A percentile compares a stretch with the other conserved stretches of the same genome.
These are phyloP conservation scores for Drosophila pseudoananassae DNA, from an alignment of 1,140 invertebrate species.

Conservation along the genomic window DNA sequence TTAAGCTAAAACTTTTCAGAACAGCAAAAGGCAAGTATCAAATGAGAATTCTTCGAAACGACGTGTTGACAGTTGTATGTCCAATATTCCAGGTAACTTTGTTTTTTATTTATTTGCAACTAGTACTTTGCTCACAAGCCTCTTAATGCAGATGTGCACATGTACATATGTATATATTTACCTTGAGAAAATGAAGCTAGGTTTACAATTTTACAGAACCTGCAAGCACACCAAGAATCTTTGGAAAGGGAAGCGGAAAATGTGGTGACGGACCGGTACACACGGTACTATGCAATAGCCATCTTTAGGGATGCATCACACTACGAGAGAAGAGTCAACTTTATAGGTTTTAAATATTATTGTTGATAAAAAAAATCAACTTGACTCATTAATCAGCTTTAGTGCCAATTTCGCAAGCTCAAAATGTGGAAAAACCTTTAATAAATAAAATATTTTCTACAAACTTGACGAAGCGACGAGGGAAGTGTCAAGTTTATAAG, in stretches of 20 bases:
- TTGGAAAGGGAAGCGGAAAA: neutral
- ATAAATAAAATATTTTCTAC: no score
- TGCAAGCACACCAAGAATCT: neutral
- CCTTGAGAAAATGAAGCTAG: neutral
- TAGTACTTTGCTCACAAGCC: neutral
- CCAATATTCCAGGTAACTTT: neutral
- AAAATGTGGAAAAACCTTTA: no score
- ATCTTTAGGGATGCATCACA: neutral
- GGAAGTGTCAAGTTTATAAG: neutral
- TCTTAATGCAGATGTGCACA: neutral
- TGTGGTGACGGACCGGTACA: neutral
- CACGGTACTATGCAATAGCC: neutral
- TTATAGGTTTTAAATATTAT: no score
- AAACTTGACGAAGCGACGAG: neutral
- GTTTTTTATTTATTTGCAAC: neutral
- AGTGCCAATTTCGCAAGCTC: no score
- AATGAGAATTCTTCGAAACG: neutral
- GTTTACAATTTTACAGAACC: neutral
- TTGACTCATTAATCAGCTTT: no score
- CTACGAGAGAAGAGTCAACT: neutral
- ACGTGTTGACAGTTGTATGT: neutral
- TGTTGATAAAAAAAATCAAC: no score
- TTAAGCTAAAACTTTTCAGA: neutral
- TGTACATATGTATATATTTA: conserved; percentile 6
- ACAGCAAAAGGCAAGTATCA: neutral